Base-by-base conservation (phyloP, 2,797 vertebrate species). In the Mormyrus hasselquistii region DNA sequence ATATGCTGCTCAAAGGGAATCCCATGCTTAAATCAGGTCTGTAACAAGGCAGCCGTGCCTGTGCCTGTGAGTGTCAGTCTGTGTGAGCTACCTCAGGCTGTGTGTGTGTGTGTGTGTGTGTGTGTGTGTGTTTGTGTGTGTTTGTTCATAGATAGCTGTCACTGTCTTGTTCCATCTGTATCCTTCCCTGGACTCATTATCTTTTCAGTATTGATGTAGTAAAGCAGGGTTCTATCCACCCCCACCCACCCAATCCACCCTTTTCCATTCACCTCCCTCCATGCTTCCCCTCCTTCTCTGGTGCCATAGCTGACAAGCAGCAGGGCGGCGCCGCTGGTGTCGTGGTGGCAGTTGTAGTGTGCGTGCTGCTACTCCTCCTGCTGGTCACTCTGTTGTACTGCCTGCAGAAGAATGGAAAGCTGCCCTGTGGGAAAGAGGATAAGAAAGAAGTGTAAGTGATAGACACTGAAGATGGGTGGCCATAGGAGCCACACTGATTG, bases 321-420 rank as follows among this genome's bases (percentile, higher is more conserved):
- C 96, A 97, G 92, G 96, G 95, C 0, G 97, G 97, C 57, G 95
- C 96, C 91, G 96, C 96, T 14, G 93, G 92, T 0, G 97, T 97
- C 1, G 96, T 98, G 92, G 94, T 97, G 22, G 97, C 97, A 0
- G 97, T 98, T 92, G 97, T 97, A 25, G 95, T 97, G 90, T 98
- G 97, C 3, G 97, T 98, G 88, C 95, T 97, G 79, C 95, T 98
- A 88, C 95, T 98, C 73, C 96, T 98, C 14, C 92, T 98, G 25
- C 92, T 98, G 59, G 97, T 98, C 1, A 96, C 94, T 0, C 90
- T 95, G 87, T 94, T 98, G 94, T 98, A 97, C 92, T 97, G 96
- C 94, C 95, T 98, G 91, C 95, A 94, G 92, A 97, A 96, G 93
- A 97, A 94, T 92, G 95, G 93, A 82, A 97, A 96, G 85, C 93